A percentile compares a stretch with the other conserved stretches of the same genome.
phyloP scores from a whole-genome alignment of 2,888 invertebrate species.

The Erebia aethiops region DNA sequence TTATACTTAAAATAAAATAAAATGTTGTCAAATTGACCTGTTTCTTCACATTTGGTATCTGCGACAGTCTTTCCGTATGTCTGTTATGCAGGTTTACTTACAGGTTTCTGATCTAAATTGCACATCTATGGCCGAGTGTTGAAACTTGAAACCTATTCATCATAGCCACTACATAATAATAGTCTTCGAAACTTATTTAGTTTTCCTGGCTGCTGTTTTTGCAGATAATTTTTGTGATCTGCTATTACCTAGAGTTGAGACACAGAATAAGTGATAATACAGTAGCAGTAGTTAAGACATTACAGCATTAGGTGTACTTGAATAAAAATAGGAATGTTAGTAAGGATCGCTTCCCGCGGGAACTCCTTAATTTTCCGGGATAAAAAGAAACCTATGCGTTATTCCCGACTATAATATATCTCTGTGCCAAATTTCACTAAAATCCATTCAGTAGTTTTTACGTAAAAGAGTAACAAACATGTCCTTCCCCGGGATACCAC shows the following conservation, averaged over 20 bases:
- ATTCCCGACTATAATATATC: too few relatives aligned
- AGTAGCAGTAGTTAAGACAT: neutral
- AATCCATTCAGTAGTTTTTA: too few relatives aligned
- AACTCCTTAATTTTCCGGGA: too few relatives aligned
- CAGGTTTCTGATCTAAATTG: constrained; percentile 30
- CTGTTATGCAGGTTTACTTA: neutral
- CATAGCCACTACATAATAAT: constrained; percentile 29
- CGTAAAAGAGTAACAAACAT: too few relatives aligned
- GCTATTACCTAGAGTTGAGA: constrained; percentile 12
- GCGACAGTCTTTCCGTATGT: constrained; percentile 13
- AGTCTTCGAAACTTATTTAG: constrained; percentile 24
- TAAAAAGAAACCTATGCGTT: too few relatives aligned
- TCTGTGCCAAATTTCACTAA: too few relatives aligned
- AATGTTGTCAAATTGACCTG: too few relatives aligned
- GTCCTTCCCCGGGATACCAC: too few relatives aligned
- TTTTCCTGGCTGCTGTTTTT: constrained; percentile 22
- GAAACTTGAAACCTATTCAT: constrained; percentile 31
- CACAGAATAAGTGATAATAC: neutral
- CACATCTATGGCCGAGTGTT: constrained; percentile 29
- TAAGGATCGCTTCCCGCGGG: too few relatives aligned
- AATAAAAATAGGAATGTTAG: too few relatives aligned
- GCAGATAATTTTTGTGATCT: constrained; percentile 22
- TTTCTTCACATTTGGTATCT: too few relatives aligned
- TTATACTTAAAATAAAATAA: too few relatives aligned
- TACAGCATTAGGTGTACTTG: neutral